Evolutionary conservation across 2,113 vertebrate species (phyloP), one percentile per base, ranked within the genome.

Genomic region (Chlorodrepanis virens): DNA sequence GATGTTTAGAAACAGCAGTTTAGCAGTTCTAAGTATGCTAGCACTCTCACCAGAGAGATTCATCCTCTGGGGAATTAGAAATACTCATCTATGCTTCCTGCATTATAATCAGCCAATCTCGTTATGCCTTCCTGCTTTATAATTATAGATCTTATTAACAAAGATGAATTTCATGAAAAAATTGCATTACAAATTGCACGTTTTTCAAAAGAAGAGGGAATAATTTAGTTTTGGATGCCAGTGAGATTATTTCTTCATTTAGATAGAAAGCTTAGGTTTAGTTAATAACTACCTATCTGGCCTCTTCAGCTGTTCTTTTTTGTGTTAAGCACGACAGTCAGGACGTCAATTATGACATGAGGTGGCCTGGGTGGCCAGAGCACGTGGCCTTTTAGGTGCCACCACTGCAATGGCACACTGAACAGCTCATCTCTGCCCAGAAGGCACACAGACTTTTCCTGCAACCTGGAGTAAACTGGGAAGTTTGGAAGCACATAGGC

Each of bases 71-170:
- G 63, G 57, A 86, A 81, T 87, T 91, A 78, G 52, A 94, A 97
- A 76, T 45, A 83, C 61, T 97, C 92, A 85, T 60, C 86, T 95
- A 63, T 49, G 79, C 52, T 88, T 57, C 70, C 52, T 59, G 63
- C 39, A 67, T 94, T 94, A 63, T 70, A 96, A 96, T 94, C 95
- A 96, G 65, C 57, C 93, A 87, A 90, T 78, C 96, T 97, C 2
- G 23, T 94, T 95, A 94, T 78, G 85, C 87, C 74, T 97, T 96
- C 92, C 96, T 96, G 84, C 91, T 96, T 97, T 77, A 75, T 97
- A 96, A 97, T 97, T 97, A 97, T 27, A 97, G 88, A 77, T 95
- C 88, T 97, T 96, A 97, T 92, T 97, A 97, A 78, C 80, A 85
- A 76, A 96, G 60, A 96, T 74, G 12, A 89, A 79, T 94, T 91